These are phyloP conservation scores for Boulengeromyrus knoepffleri DNA, from an alignment of 2,113 vertebrate genomes.

Conservation along the genomic window DNA sequence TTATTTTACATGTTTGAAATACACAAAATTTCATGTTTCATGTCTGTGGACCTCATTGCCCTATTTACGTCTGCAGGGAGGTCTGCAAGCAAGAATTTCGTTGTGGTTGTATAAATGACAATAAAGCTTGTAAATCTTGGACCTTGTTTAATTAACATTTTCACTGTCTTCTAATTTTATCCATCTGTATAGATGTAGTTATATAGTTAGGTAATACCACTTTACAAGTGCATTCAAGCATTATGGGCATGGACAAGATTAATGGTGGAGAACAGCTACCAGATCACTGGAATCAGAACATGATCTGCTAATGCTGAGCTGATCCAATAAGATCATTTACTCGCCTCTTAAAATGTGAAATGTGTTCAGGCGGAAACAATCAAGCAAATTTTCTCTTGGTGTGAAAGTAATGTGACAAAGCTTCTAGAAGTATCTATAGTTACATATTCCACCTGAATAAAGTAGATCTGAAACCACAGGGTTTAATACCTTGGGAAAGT, in stretches of 20 bases:
- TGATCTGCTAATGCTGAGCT: not conserved
- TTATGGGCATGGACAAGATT: not conserved
- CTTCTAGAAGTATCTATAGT: not conserved
- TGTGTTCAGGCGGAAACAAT: not conserved
- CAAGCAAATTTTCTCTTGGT: not conserved
- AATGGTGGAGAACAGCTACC: not conserved
- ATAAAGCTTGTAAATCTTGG: not conserved
- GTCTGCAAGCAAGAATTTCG: not conserved
- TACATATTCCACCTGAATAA: not conserved
- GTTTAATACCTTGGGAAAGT: slow-evolving; percentile 2
- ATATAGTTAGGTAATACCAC: not conserved
- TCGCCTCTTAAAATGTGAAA: not conserved
- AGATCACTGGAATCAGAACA: not conserved
- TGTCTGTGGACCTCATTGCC: not conserved
- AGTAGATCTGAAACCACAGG: not conserved
- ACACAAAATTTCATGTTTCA: not conserved
- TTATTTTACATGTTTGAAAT: not conserved
- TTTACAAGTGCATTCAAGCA: not conserved
- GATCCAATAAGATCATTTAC: not conserved
- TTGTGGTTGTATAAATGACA: not conserved
- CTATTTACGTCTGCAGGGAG: not conserved
- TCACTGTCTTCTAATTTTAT: not conserved
- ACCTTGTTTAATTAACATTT: not conserved
- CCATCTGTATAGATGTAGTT: not conserved
- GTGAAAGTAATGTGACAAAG: not conserved